Evolutionary conservation across 53 echinoderm and acorn worm genomes (phyloP).

Genomic region (Patiria pectinifera): DNA sequence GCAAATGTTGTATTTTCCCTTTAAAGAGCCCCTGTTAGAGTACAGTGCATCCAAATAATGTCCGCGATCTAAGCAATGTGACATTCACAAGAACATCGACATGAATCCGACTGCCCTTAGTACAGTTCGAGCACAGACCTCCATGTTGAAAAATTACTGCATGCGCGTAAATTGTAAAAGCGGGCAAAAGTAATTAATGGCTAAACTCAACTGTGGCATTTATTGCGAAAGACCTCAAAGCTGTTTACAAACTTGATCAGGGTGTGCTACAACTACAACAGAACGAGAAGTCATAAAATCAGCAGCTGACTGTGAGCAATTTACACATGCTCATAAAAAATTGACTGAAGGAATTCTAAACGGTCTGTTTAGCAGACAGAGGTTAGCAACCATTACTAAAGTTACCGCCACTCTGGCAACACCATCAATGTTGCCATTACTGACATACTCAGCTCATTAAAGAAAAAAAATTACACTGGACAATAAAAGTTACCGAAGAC

Average conservation of each 20-base stretch:
- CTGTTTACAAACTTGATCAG: neutral
- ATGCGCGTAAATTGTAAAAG: too few species aligned
- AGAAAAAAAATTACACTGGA: slow-evolving; percentile 10
- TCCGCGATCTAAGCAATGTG: too few species aligned
- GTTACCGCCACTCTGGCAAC: slow-evolving; percentile 2
- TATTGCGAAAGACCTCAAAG: neutral
- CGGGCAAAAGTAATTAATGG: too few species aligned
- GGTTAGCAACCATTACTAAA: neutral
- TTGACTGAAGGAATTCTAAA: neutral
- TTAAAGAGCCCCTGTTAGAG: too few species aligned
- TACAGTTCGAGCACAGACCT: too few species aligned
- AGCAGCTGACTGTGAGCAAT: neutral
- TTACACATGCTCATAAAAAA: neutral
- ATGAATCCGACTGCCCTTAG: too few species aligned
- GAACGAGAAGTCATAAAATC: neutral
- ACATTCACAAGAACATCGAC: too few species aligned
- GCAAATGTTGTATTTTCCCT: too few species aligned
- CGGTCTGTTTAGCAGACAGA: neutral
- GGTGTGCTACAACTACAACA: neutral
- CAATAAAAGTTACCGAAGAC: slow-evolving; percentile 34
- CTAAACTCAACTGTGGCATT: too few species aligned
- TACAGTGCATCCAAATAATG: too few species aligned
- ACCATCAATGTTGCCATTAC: slow-evolving; percentile 4
- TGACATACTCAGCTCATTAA: slow-evolving; percentile 1
- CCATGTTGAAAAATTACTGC: too few species aligned